A percentile compares a stretch with the other conserved stretches of the same genome.
These are phyloP conservation scores for Geophilus truncorum DNA, from an alignment of 2,888 invertebrate genomes.

Conservation along the genomic window DNA sequence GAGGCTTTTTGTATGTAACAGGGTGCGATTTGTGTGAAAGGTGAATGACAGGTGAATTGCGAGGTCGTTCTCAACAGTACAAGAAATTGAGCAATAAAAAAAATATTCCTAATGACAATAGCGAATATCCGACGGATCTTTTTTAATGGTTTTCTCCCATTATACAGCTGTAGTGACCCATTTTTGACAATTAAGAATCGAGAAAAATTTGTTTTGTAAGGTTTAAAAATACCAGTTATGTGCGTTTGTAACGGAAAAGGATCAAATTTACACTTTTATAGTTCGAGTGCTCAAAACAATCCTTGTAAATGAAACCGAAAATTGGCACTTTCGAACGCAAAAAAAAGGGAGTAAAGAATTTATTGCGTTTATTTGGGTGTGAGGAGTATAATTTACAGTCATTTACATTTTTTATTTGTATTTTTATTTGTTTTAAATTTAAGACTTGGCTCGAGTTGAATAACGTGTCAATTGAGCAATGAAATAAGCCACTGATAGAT, in stretches of 20 bases:
- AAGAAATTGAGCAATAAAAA: neutral
- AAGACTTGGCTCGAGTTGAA: neutral
- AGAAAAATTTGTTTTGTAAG: too few species aligned
- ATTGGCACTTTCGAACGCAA: too few species aligned
- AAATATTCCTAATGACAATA: neutral
- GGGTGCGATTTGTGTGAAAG: constrained; percentile 4
- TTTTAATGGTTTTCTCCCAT: neutral
- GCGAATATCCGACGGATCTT: neutral
- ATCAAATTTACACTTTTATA: too few species aligned
- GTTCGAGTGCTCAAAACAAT: too few species aligned
- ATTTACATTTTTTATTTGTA: neutral
- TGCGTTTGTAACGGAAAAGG: too few species aligned
- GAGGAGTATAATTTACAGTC: too few species aligned
- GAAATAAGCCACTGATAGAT: neutral
- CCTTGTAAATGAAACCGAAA: too few species aligned
- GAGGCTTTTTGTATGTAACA: neutral
- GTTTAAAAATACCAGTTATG: too few species aligned
- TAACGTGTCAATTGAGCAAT: neutral
- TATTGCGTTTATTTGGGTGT: too few species aligned
- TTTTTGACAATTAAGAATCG: too few species aligned
- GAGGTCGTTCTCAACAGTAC: neutral
- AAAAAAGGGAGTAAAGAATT: too few species aligned
- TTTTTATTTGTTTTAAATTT: neutral
- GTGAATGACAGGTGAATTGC: constrained; percentile 11
- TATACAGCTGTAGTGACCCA: neutral